Evolutionary conservation across 1,140 invertebrate species (phyloP).

Genomic region (Caenorhabditis remanei): DNA sequence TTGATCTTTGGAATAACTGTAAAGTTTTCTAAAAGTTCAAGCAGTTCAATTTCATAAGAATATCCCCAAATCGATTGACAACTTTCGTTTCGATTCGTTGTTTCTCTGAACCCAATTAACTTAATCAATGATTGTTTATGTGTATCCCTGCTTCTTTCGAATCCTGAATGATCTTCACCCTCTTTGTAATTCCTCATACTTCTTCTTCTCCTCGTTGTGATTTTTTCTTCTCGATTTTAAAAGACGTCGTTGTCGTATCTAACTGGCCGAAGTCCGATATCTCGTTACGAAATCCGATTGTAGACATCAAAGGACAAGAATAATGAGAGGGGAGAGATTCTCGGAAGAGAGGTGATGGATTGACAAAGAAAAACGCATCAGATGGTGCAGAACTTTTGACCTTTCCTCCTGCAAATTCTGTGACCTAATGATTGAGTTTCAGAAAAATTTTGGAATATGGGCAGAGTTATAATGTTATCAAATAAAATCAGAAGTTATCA

Average conservation of each 20-base stretch:
- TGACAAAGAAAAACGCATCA: neutral
- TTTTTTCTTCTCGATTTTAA: constrained; percentile 14
- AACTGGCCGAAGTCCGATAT: constrained; percentile 20
- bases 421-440: too few relatives aligned
- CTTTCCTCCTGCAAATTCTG: too few relatives aligned
- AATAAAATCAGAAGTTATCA: too few relatives aligned
- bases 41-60: too few relatives aligned
- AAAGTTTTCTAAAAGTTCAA: too few relatives aligned
- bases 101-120: neutral
- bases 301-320: constrained; percentile 26
- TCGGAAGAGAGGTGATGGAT: constrained; percentile 1
- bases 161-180: neutral
- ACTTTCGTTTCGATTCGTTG: neutral
- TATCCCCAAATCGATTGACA: too few relatives aligned
- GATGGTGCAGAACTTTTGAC: too few relatives aligned
- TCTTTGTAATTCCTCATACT: neutral
- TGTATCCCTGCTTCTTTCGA: too few relatives aligned
- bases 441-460: too few relatives aligned
- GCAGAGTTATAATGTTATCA: too few relatives aligned
- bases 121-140: neutral
- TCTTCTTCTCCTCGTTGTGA: neutral
- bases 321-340: neutral
- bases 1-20: too few relatives aligned
- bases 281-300: constrained; percentile 32
- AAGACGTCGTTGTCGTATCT: constrained; percentile 4